A percentile compares a stretch with the other conserved stretches of the same genome.
Conservation (phyloP, 1,140 invertebrate species). For the Drosophila parabipectinata region DNA sequence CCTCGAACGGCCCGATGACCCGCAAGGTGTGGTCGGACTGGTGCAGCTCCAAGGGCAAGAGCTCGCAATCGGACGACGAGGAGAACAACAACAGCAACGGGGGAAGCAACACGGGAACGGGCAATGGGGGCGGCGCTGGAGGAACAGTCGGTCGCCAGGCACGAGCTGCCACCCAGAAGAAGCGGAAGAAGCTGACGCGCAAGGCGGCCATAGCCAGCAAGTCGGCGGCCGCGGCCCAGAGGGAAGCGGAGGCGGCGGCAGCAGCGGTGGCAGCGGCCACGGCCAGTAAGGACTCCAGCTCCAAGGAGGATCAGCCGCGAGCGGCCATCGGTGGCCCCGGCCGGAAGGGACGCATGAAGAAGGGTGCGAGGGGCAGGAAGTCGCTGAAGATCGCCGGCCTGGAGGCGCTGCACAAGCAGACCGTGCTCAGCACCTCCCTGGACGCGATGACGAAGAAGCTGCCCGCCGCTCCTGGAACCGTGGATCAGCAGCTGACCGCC, state of each 20-base stretch:
- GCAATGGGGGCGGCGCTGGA: not conserved
- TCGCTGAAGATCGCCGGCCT: constrained; percentile 89
- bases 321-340: constrained; percentile 56
- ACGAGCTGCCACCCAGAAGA: constrained; percentile 73
- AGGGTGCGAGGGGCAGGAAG: constrained; percentile 69
- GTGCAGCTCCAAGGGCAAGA: constrained; percentile 87
- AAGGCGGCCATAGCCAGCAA: constrained; percentile 82
- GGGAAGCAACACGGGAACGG: constrained; percentile 28
- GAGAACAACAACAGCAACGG: constrained; percentile 81
- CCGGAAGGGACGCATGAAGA: constrained; percentile 73
- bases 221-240: constrained; percentile 75
- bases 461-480: constrained; percentile 93
- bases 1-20: constrained; percentile 85
- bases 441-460: constrained; percentile 87
- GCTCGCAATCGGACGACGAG: constrained; percentile 86
- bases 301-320: constrained; percentile 63
- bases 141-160: constrained; percentile 51
- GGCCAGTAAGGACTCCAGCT: constrained; percentile 67
- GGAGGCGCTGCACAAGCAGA: constrained; percentile 95
- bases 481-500: constrained; percentile 94
- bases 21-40: constrained; percentile 90
- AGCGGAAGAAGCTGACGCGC: constrained; percentile 80
- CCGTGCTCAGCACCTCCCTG: constrained; percentile 91
- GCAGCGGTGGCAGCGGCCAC: constrained; percentile 54
- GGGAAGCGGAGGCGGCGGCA: constrained; percentile 70